Conservation (phyloP, 2,888 invertebrate species). For the Eudasyphora cyanicolor region DNA sequence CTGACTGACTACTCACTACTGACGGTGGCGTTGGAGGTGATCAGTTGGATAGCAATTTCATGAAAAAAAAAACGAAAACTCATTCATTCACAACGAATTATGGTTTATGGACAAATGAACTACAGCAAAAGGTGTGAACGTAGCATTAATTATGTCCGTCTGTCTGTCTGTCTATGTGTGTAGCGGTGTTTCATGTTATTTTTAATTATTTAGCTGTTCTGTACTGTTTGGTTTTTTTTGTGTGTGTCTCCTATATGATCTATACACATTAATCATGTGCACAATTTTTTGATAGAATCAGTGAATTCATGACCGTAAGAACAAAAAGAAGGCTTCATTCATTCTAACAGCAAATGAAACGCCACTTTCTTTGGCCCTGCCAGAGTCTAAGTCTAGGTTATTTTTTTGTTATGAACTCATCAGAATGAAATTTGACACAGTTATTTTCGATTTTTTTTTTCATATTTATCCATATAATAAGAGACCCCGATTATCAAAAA, state of each 20-base stretch:
- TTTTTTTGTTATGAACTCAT: conserved; percentile 38
- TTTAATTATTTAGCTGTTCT: too few species aligned
- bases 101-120: background rate
- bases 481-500: conserved; percentile 30
- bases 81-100: background rate
- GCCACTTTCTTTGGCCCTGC: conserved; percentile 18
- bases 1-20: background rate
- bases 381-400: background rate
- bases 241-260: too few species aligned
- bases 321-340: background rate
- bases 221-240: too few species aligned
- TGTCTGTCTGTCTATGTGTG: background rate
- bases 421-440: conserved; percentile 50
- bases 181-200: background rate
- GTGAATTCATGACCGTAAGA: too few species aligned
- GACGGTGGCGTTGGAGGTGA: too few species aligned
- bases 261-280: background rate
- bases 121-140: background rate
- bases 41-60: conserved; percentile 2
- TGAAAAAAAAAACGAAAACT: too few species aligned
- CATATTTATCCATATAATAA: conserved; percentile 31
- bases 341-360: background rate
- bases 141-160: background rate
- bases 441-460: conserved; percentile 35
- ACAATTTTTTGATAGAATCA: too few species aligned